Evolutionary conservation across 2,888 invertebrate genomes (phyloP).

Genomic region (Pomacea canaliculata): DNA sequence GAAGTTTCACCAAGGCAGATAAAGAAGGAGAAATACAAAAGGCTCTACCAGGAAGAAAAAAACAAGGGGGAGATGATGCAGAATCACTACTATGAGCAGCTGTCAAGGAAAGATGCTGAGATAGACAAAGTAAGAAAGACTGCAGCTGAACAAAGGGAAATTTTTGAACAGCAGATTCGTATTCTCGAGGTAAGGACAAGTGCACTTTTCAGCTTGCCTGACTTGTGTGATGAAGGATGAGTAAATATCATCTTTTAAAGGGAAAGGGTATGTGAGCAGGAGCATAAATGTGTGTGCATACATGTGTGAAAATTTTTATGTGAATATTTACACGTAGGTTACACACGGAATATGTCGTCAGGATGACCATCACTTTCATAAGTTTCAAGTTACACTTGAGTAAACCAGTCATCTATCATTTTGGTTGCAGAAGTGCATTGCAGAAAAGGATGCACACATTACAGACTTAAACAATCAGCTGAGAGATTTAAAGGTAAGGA

Average conservation of each 20-base stretch:
- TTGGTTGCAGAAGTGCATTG: slow-evolving; percentile 1
- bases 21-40: slow-evolving; percentile 1
- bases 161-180: neutral
- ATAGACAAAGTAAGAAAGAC: neutral
- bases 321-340: too few species aligned
- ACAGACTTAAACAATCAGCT: neutral
- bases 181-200: neutral
- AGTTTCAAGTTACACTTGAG: too few species aligned
- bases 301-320: too few species aligned
- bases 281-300: too few species aligned
- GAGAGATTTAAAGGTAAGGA: slow-evolving; percentile 4
- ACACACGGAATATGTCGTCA: too few species aligned
- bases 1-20: too few species aligned
- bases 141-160: neutral
- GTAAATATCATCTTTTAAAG: too few species aligned
- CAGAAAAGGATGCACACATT: neutral
- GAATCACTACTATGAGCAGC: slow-evolving; percentile 1
- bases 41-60: neutral
- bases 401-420: too few species aligned
- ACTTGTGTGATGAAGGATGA: too few species aligned
- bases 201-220: too few species aligned
- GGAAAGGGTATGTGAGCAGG: too few species aligned
- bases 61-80: slow-evolving; percentile 2
- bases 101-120: neutral
- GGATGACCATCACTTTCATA: too few species aligned